Conservation (phyloP, 2,113 vertebrate species). For the Caloenas nicobarica region DNA sequence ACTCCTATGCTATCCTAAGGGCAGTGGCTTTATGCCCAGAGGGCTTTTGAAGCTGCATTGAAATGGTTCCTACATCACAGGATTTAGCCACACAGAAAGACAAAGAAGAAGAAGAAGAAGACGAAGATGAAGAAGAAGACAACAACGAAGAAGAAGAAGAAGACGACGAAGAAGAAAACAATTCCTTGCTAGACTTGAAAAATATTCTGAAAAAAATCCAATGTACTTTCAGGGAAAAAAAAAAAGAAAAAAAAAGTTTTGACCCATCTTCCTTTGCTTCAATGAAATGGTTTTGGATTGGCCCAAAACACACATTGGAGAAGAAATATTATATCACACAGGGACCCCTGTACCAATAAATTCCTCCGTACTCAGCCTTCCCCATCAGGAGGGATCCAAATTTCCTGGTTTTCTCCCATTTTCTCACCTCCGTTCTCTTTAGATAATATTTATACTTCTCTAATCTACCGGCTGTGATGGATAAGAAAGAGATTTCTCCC, state of each 20-base stretch:
- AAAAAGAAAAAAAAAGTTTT: neutral
- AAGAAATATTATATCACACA: neutral
- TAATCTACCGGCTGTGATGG: constrained; percentile 18
- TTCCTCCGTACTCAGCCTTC: too few species aligned
- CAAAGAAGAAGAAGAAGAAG: too few species aligned
- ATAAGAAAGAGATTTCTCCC: constrained; percentile 34
- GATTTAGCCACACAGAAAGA: neutral
- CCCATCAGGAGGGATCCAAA: neutral
- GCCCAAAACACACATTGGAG: neutral
- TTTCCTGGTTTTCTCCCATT: neutral
- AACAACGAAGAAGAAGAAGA: too few species aligned
- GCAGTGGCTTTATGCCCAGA: constrained; percentile 17
- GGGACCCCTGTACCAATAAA: neutral
- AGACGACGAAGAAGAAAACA: neutral
- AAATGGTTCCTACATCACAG: neutral
- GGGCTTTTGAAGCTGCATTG: neutral
- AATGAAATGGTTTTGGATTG: neutral
- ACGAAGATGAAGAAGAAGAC: too few species aligned
- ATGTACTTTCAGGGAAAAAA: too few species aligned
- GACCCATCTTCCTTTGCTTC: neutral
- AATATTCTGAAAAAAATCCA: neutral
- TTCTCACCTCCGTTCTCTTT: neutral
- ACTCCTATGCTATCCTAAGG: constrained; percentile 52
- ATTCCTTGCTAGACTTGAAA: neutral
- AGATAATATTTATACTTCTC: constrained; percentile 50